Evolutionary conservation across 2,888 invertebrate species (phyloP), one percentile per base, ranked within the genome.

Genomic region (Mesorhabditis belari): DNA sequence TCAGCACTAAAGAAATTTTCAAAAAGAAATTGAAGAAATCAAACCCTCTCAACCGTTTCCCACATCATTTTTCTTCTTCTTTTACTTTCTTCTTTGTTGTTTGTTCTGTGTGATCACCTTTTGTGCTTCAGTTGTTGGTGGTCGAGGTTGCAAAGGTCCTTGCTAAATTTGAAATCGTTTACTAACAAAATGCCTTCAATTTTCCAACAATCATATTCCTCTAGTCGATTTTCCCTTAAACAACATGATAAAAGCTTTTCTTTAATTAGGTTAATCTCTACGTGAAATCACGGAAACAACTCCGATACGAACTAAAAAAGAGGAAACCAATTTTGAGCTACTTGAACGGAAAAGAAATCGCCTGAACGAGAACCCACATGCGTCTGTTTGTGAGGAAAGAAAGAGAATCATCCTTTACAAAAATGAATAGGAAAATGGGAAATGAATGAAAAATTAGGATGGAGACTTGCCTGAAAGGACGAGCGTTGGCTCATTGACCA

Each of bases 131-230:
- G 66, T 69, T 5, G 70, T 70, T 3, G 70, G 70, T 12, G 68
- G 64, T 21, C 70, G 44, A 0, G 70, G 68, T 4, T 69, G 65
- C 0, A 70, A 60, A 5, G 70, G 70, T 3, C 64, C 67, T 9
- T 63, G 60, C 44, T 61, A 56, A 5, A n/a, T n/a, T n/a, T n/a
- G n/a, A 35, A 35, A 6, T 12, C 9, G 35, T 17, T 12, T 12
- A 6, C 9, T 17, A 35, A 12, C 17, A 35, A 6, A 35, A 6
- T n/a, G n/a, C n/a, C n/a, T n/a, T n/a, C n/a, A n/a, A n/a, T n/a
- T n/a, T n/a, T 50, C 21, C 28, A 26, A 21, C 4, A 12, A 21
- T 19, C 12, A 29, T 44, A n/a, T n/a, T n/a, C 3, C 23, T n/a
- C n/a, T n/a, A n/a, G n/a, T n/a, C n/a, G n/a, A n/a, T n/a, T n/a